Evolutionary conservation across 2,113 vertebrate species (phyloP).

Genomic region (Pandion haliaetus): DNA sequence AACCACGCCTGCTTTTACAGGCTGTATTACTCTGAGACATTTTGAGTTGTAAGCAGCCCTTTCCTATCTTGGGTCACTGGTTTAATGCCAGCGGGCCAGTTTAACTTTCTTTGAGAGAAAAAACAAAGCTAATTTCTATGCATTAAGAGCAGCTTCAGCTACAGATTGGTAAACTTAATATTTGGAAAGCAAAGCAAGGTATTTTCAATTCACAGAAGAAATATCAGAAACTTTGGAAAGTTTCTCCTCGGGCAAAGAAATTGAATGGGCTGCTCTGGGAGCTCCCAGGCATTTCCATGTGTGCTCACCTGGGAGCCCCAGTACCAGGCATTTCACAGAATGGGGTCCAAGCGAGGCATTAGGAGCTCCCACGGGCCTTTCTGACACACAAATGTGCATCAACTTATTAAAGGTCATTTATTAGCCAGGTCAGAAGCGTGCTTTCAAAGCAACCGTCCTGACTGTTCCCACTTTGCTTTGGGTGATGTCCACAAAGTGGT

Average conservation of each 20-base stretch:
- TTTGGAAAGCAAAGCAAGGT: background rate
- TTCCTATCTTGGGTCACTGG: background rate
- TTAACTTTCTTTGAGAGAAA: background rate
- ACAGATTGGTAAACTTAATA: background rate
- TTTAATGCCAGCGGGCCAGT: background rate
- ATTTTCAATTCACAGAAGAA: background rate
- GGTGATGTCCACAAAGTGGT: fast-evolving
- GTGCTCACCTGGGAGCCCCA: background rate
- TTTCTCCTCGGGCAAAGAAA: background rate
- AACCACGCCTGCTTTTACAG: background rate
- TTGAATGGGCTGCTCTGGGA: background rate
- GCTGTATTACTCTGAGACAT: background rate
- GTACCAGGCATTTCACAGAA: background rate
- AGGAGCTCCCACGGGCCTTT: background rate
- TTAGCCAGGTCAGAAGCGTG: background rate
- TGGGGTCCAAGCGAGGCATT: too few species aligned
- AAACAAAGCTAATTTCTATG: background rate
- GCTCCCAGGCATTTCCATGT: background rate
- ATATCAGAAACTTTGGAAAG: background rate
- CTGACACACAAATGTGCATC: background rate
- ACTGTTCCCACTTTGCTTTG: background rate
- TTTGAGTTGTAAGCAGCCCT: background rate
- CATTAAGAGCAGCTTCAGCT: background rate
- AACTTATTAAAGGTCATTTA: background rate
- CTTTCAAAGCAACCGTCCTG: background rate